Evolutionary conservation across 2,888 invertebrate species (phyloP).

Genomic region (Meteorus colon): DNA sequence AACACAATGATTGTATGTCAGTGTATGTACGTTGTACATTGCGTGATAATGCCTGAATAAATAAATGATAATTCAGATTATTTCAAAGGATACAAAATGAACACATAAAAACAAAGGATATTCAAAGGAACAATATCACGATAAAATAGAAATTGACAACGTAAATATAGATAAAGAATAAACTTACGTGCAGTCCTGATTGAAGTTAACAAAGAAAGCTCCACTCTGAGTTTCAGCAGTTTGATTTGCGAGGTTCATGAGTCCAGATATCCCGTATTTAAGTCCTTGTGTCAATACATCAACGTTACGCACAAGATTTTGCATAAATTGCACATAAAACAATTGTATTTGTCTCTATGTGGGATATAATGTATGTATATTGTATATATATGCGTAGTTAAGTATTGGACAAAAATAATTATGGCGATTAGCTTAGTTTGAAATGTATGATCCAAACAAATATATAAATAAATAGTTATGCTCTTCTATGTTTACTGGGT

Average conservation of each 20-base stretch:
- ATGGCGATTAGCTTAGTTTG: too few relatives aligned
- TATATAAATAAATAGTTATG: conserved; percentile 9
- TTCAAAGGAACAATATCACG: not conserved
- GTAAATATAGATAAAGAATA: not conserved
- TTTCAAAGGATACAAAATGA: not conserved
- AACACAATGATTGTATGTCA: conserved; percentile 36
- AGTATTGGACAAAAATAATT: conserved; percentile 11
- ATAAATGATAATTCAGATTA: conserved; percentile 41
- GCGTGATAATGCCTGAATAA: conserved; percentile 41
- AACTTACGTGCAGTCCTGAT: conserved; percentile 98
- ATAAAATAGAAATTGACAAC: not conserved
- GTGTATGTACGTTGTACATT: too few relatives aligned
- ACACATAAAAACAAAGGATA: too few relatives aligned
- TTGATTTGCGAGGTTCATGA: conserved; percentile 89
- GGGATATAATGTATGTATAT: not conserved
- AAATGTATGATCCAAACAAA: not conserved
- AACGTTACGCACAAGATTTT: conserved; percentile 73
- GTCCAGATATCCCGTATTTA: conserved; percentile 78
- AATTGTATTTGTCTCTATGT: conserved; percentile 40
- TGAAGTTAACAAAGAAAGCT: conserved; percentile 96
- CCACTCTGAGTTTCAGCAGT: conserved; percentile 86
- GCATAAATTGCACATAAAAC: conserved; percentile 69
- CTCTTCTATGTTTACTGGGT: conserved; percentile 26
- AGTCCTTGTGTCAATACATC: conserved; percentile 74
- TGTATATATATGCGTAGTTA: not conserved